Conservation (phyloP, 2,113 vertebrate species). For the Nyctibius bracteatus region DNA sequence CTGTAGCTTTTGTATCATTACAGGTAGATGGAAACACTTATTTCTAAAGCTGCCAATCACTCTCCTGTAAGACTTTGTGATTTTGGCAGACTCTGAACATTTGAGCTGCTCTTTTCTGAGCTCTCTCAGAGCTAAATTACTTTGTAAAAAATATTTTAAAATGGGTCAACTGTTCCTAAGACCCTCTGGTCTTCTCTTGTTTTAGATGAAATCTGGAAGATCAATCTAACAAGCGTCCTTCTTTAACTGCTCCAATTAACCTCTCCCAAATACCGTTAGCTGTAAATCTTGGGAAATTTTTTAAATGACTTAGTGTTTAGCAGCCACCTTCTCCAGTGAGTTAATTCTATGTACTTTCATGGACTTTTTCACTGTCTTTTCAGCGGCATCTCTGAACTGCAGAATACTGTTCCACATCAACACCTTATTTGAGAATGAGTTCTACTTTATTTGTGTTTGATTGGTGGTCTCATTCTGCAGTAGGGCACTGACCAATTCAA, state of each 20-base stretch:
- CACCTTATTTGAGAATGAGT: background rate
- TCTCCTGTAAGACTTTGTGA: background rate
- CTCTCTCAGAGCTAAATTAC: background rate
- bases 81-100: background rate
- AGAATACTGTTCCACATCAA: background rate
- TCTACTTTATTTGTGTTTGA: background rate
- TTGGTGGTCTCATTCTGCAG: background rate
- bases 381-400: background rate
- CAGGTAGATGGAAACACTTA: background rate
- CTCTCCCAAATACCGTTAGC: background rate
- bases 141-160: background rate
- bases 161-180: background rate
- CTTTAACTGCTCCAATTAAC: background rate
- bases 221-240: background rate
- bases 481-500: background rate
- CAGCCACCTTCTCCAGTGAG: background rate
- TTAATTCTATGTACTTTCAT: background rate
- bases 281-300: background rate
- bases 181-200: background rate
- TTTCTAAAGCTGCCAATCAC: background rate
- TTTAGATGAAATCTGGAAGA: background rate
- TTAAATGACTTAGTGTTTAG: background rate
- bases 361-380: background rate
- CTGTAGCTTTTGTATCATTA: background rate
- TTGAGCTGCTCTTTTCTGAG: background rate